These are phyloP conservation scores for Urocitellus parryii DNA, from an alignment of 2,113 vertebrate species.

Conservation along the genomic window DNA sequence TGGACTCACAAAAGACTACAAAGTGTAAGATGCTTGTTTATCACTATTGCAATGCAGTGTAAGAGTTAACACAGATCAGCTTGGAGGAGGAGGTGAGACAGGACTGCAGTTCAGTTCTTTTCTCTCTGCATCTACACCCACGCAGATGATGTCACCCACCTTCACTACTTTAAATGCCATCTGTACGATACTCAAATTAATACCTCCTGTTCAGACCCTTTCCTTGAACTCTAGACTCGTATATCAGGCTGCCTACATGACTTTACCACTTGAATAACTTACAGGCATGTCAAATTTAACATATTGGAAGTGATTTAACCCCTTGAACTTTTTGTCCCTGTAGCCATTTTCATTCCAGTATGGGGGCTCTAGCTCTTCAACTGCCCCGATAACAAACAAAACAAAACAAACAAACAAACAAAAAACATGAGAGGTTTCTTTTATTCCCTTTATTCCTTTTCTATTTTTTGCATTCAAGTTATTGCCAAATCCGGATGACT, in stretches of 20 bases:
- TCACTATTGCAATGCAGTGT: neutral
- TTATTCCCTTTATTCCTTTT: neutral
- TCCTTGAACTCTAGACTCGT: conserved; percentile 57
- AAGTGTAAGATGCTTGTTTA: conserved; percentile 57
- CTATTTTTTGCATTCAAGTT: neutral
- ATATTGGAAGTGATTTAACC: conserved; percentile 32
- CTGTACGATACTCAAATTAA: conserved; percentile 59
- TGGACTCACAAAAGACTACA: conserved; percentile 46
- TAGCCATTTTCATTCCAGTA: neutral
- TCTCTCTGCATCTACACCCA: neutral
- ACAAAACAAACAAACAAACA: too few species aligned
- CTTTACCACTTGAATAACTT: conserved; percentile 37
- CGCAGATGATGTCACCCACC: neutral
- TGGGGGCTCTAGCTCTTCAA: neutral
- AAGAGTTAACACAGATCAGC: conserved; percentile 24
- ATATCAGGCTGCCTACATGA: neutral
- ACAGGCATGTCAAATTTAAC: conserved; percentile 39
- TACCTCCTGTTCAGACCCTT: conserved; percentile 26
- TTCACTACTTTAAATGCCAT: conserved; percentile 12
- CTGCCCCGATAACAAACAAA: neutral
- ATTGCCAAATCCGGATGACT: neutral
- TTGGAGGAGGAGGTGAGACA: neutral
- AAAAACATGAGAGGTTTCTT: neutral
- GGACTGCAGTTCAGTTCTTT: neutral
- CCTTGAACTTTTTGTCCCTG: neutral